Percentiles rank a stretch among this genome's conserved stretches.
Evolutionary conservation across 2,888 invertebrate genomes (phyloP).

Genomic region (Protodeltote pygarga): DNA sequence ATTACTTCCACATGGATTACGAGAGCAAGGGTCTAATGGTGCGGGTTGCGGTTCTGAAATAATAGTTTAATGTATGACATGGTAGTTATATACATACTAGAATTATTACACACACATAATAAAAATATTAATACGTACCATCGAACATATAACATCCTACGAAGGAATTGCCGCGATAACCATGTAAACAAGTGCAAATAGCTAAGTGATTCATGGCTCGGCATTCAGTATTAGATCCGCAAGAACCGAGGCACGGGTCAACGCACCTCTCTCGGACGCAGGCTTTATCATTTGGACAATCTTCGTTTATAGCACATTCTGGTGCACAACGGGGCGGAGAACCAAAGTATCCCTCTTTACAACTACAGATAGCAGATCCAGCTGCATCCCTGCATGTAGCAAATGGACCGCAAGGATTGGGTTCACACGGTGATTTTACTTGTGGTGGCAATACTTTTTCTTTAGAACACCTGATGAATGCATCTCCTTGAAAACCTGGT

Average conservation of each 20-base stretch:
- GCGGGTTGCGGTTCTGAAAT: constrained; percentile 70
- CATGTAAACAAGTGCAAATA: constrained; percentile 90
- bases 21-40: constrained; percentile 85
- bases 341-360: constrained; percentile 89
- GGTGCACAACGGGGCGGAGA: constrained; percentile 91
- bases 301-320: constrained; percentile 92
- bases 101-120: not conserved
- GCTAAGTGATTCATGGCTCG: constrained; percentile 92
- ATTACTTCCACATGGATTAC: constrained; percentile 89
- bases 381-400: constrained; percentile 87
- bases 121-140: constrained; percentile 57
- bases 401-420: constrained; percentile 91
- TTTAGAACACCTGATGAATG: constrained; percentile 86
- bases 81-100: too few species aligned
- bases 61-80: constrained; percentile 12
- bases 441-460: constrained; percentile 86
- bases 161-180: constrained; percentile 92
- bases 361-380: constrained; percentile 87
- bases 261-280: constrained; percentile 92
- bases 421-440: constrained; percentile 83
- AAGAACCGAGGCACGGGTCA: constrained; percentile 90
- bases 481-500: constrained; percentile 91
- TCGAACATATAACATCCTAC: constrained; percentile 73
- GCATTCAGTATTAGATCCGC: constrained; percentile 90
- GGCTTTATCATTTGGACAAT: constrained; percentile 90